A percentile compares a stretch with the other conserved stretches of the same genome.
Evolutionary conservation across 1,140 invertebrate species (phyloP).

Genomic region (Acromyrmex charruanus): DNA sequence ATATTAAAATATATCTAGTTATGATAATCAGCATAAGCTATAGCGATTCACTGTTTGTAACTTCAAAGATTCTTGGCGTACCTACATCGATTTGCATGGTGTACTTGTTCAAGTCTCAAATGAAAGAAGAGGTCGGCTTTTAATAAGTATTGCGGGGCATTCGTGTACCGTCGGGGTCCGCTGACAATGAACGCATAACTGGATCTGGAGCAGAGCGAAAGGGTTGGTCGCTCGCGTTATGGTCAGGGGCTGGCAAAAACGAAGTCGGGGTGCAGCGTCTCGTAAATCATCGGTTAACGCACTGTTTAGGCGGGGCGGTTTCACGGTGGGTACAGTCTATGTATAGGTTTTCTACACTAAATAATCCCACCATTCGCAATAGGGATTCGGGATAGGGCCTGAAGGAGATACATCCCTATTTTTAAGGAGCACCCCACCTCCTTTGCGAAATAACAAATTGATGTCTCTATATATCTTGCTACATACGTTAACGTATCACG

Average conservation of each 20-base stretch:
- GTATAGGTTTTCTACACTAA: conserved; percentile 83
- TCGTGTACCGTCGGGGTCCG: conserved; percentile 40
- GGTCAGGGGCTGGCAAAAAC: conserved; percentile 67
- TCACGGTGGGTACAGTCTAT: conserved; percentile 86
- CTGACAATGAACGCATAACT: conserved; percentile 75
- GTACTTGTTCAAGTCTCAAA: conserved; percentile 22
- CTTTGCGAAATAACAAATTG: conserved; percentile 60
- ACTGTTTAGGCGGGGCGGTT: conserved; percentile 87
- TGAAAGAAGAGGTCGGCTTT: conserved; percentile 59
- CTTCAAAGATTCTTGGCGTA: conserved; percentile 2
- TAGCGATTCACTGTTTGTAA: conserved; percentile 38
- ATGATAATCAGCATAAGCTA: conserved; percentile 31
- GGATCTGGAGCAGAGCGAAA: conserved; percentile 74
- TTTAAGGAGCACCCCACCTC: conserved; percentile 25
- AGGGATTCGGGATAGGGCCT: conserved; percentile 65
- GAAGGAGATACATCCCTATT: conserved; percentile 50
- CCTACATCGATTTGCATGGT: conserved; percentile 29
- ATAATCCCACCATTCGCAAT: conserved; percentile 84
- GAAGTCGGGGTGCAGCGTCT: conserved; percentile 66
- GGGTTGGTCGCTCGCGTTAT: conserved; percentile 67
- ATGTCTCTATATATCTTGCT: conserved; percentile 60
- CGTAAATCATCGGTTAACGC: conserved; percentile 86
- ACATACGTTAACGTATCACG: neutral
- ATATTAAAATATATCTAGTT: conserved; percentile 33
- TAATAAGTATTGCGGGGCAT: conserved; percentile 64